Percentiles rank a stretch among this genome's conserved stretches.
phyloP scores from a whole-genome alignment of 2,888 invertebrate genomes.

The Pinctada fucata region DNA sequence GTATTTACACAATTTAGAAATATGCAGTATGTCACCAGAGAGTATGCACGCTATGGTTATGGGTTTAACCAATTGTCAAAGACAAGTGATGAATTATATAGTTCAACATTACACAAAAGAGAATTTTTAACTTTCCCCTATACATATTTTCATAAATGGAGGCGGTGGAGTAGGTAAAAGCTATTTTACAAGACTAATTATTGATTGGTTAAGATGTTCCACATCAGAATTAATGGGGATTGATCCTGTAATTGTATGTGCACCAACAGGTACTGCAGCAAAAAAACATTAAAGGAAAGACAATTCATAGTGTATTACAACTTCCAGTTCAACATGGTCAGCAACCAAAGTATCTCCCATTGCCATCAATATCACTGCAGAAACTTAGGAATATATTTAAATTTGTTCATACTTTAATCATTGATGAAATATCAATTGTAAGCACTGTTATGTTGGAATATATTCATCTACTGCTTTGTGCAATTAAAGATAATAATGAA shows the following conservation, averaged over 20 bases:
- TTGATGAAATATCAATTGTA: slow-evolving; percentile 48
- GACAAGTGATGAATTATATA: slow-evolving; percentile 23
- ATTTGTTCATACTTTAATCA: slow-evolving; percentile 43
- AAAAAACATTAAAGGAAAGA: slow-evolving; percentile 43
- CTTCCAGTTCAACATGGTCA: slow-evolving; percentile 44
- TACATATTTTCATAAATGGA: slow-evolving; percentile 39
- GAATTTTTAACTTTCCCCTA: slow-evolving; percentile 6
- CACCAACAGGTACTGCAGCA: slow-evolving; percentile 45
- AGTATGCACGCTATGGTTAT: slow-evolving; percentile 5
- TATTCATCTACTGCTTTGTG: slow-evolving; percentile 39
- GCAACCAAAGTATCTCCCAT: slow-evolving; percentile 32
- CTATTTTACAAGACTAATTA: slow-evolving; percentile 33
- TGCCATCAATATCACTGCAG: slow-evolving; percentile 32
- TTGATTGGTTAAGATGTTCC: slow-evolving; percentile 38
- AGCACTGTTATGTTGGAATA: slow-evolving; percentile 27
- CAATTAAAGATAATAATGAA: slow-evolving; percentile 34
- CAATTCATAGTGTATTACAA: slow-evolving; percentile 38
- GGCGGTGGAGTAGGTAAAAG: slow-evolving; percentile 43
- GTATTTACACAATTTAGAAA: no score
- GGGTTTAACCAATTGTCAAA: slow-evolving; percentile 30
- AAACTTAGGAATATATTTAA: slow-evolving; percentile 19
- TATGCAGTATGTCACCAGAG: no score
- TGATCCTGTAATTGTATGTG: slow-evolving; percentile 42
- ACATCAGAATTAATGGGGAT: slow-evolving; percentile 25
- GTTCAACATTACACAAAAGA: not conserved